Base-by-base conservation (phyloP, 2,888 invertebrate species). In the Drosophila demipolita region DNA sequence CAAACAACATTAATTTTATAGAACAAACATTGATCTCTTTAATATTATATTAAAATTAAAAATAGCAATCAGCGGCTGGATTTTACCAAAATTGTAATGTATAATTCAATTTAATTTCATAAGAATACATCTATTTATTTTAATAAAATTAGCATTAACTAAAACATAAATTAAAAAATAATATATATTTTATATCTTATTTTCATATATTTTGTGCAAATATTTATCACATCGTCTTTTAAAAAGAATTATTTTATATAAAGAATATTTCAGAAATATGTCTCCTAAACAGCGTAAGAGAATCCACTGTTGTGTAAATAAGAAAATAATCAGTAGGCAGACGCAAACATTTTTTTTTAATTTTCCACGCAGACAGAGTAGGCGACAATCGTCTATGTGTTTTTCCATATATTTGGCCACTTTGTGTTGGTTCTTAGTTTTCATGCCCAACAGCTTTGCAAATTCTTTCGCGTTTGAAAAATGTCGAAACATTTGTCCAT, bases 401-500 rank as follows among this genome's bases (percentile, higher is more conserved):
- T 82, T 89, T 75, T 73, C 73, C 83, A 87, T 85, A 87, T 82
- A 89, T 87, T 89, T 83, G 70, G 87, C 89, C 84, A 87, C 87
- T 88, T 89, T 83, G 75, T 73, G 74, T 73, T 72, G 64, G 71
- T 64, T 64, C 57, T 9, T 45, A 61, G 52, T 20, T 49, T 35
- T 67, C 42, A 11, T 64, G 49, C 42, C 65, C 65, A 69, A 70
- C 73, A 78, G 78, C 82, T 83, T 78, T 77, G 75, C 62, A 74
- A 80, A 75, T 77, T 75, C 72, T 61, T 78, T 72, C 66, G 73
- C 75, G 70, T 84, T 78, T 89, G 78, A 90, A 80, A 90, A 87
- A 89, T 90, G 85, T 76, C 75, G 75, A 78, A 85, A 74, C 87
- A 90, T 91, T 91, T 91, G 88, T 91, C 83, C 86, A 82, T 88